phyloP scores from a whole-genome alignment of 2,797 vertebrate species.

The Yasuhikotakia modesta region DNA sequence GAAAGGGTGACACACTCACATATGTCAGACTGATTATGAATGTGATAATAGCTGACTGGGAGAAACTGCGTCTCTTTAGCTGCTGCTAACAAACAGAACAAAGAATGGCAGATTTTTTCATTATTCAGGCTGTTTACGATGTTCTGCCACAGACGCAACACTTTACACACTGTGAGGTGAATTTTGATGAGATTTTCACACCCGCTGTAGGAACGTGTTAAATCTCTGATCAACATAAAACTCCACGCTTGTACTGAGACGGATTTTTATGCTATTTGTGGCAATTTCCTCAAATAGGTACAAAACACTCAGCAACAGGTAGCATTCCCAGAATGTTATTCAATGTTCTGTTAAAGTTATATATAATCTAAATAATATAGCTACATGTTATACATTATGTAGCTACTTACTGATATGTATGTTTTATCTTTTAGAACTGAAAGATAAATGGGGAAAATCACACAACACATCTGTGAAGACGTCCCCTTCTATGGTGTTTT shows the following conservation, averaged over 20 bases:
- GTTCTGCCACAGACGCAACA: background rate
- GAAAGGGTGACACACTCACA: constrained; percentile 36
- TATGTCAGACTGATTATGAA: constrained; percentile 41
- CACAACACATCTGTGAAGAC: too few relatives aligned
- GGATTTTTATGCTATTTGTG: background rate
- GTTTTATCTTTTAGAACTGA: too few relatives aligned
- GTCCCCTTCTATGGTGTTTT: too few relatives aligned
- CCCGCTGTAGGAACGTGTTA: background rate
- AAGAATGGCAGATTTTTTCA: background rate
- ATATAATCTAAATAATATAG: too few relatives aligned
- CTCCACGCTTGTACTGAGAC: background rate
- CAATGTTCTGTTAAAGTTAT: too few relatives aligned
- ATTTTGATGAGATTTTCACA: constrained; percentile 5
- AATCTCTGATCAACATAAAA: constrained; percentile 1
- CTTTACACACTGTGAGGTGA: background rate
- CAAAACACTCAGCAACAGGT: background rate
- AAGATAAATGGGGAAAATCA: too few relatives aligned
- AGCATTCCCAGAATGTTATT: too few relatives aligned
- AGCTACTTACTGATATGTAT: too few relatives aligned
- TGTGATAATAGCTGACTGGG: constrained; percentile 21
- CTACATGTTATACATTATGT: too few relatives aligned
- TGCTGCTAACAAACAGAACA: background rate
- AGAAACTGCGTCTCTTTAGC: background rate
- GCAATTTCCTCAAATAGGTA: background rate
- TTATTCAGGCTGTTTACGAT: background rate